These are phyloP conservation scores for Enteromius unitaeniatus DNA, from an alignment of 2,797 vertebrate species.

Conservation along the genomic window DNA sequence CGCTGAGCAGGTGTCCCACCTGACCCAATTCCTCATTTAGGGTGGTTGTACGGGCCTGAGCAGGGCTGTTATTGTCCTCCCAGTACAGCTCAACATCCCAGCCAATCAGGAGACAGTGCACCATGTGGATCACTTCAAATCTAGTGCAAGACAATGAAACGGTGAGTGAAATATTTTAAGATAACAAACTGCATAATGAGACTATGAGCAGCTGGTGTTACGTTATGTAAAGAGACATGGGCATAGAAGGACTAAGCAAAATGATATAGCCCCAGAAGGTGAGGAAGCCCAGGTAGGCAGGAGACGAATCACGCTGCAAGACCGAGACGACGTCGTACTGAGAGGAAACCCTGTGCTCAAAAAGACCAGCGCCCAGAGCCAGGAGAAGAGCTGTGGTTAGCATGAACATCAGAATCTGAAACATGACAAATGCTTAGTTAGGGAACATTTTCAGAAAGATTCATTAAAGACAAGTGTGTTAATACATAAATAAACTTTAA, in stretches of 20 bases:
- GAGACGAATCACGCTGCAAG: conserved; percentile 59
- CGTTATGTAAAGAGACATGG: conserved; percentile 92
- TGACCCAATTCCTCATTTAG: conserved; percentile 92
- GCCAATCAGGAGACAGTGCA: conserved; percentile 88
- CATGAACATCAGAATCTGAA: conserved; percentile 83
- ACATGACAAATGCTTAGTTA: conserved; percentile 25
- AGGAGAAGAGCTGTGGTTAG: conserved; percentile 72
- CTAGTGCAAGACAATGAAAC: conserved; percentile 64
- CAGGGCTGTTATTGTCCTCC: conserved; percentile 73
- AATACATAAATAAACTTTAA: background rate
- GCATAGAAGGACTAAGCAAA: conserved; percentile 88
- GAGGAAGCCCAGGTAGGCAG: conserved; percentile 81
- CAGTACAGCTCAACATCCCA: conserved; percentile 90
- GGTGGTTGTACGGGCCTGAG: conserved; percentile 86
- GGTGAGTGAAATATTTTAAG: background rate
- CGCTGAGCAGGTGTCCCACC: conserved; percentile 89
- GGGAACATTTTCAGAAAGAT: background rate
- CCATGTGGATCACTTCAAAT: conserved; percentile 87
- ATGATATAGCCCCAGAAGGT: conserved; percentile 90
- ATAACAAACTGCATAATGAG: background rate
- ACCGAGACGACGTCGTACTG: conserved; percentile 53
- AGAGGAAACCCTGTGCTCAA: conserved; percentile 65
- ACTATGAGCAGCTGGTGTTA: conserved; percentile 69
- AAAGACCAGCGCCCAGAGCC: conserved; percentile 77
- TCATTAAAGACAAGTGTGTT: background rate